Conservation (phyloP, 2,113 vertebrate species). For the Tiliqua scincoides region DNA sequence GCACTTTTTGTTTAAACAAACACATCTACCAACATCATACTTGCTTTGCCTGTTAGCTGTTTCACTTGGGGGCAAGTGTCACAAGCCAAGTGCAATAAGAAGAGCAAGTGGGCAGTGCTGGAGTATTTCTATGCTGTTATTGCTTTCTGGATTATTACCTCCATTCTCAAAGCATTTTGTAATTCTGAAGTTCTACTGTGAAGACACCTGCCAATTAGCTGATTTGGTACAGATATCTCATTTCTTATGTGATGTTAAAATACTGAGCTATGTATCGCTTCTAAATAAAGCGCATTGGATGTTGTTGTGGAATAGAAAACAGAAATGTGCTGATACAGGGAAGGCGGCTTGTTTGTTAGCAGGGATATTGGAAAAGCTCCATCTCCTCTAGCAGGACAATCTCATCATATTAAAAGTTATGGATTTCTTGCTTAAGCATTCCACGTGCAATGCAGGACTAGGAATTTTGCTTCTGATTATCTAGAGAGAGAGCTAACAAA, state of each 20-base stretch:
- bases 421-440: constrained; percentile 89
- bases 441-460: constrained; percentile 84
- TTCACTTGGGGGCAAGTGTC: not conserved
- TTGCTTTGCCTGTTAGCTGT: not conserved
- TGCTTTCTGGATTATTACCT: not conserved
- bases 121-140: not conserved
- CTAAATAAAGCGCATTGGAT: constrained; percentile 70
- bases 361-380: constrained; percentile 88
- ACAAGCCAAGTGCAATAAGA: not conserved
- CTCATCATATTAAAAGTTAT: constrained; percentile 95
- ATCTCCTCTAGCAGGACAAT: constrained; percentile 94
- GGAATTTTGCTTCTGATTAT: constrained; percentile 74
- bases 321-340: constrained; percentile 80
- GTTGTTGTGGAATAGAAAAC: constrained; percentile 65
- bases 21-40: not conserved
- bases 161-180: not conserved
- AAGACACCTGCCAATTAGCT: constrained; percentile 64
- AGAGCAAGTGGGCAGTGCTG: not conserved
- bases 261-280: constrained; percentile 63
- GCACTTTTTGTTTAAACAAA: not conserved
- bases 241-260: constrained; percentile 64
- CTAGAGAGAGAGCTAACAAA: constrained; percentile 65
- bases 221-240: constrained; percentile 25
- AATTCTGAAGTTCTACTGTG: constrained; percentile 25
- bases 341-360: constrained; percentile 90